Evolutionary conservation across 2,888 invertebrate species (phyloP).

Genomic region (Erebia palarica): DNA sequence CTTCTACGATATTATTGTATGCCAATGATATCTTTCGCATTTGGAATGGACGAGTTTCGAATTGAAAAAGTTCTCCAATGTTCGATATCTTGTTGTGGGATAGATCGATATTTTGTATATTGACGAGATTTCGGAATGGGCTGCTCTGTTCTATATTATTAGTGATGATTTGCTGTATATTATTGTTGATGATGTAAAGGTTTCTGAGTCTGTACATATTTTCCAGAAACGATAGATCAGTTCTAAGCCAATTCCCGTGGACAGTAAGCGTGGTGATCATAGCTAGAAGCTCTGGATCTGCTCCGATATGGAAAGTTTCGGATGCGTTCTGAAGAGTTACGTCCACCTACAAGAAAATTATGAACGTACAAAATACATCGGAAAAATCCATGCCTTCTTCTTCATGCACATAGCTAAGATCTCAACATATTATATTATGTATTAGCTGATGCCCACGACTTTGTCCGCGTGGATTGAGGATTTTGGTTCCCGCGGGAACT

Average conservation of each 20-base stretch:
- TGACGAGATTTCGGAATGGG: constrained; percentile 57
- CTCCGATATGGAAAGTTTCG: constrained; percentile 48
- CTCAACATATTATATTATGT: too few species aligned
- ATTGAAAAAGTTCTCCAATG: constrained; percentile 58
- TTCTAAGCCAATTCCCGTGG: constrained; percentile 52
- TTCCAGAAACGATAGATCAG: constrained; percentile 56
- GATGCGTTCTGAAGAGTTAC: constrained; percentile 56
- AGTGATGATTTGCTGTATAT: constrained; percentile 53
- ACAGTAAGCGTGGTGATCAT: constrained; percentile 58
- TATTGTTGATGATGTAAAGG: constrained; percentile 52
- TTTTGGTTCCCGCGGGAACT: too few species aligned
- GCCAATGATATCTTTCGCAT: constrained; percentile 57
- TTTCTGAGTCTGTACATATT: constrained; percentile 56
- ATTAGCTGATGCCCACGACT: too few species aligned
- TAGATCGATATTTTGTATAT: constrained; percentile 58
- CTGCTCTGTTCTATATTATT: constrained; percentile 53
- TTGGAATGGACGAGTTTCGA: constrained; percentile 57
- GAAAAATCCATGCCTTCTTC: too few species aligned
- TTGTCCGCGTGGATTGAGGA: too few species aligned
- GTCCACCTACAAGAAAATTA: constrained; percentile 45
- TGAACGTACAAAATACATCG: too few species aligned
- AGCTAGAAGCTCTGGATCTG: constrained; percentile 51
- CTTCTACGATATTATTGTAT: constrained; percentile 54
- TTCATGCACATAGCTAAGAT: too few species aligned
- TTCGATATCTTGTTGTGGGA: constrained; percentile 58